Evolutionary conservation across 2,113 vertebrate species (phyloP), one percentile per base, ranked within the genome.

Genomic region (Trichomycterus rosablanca): DNA sequence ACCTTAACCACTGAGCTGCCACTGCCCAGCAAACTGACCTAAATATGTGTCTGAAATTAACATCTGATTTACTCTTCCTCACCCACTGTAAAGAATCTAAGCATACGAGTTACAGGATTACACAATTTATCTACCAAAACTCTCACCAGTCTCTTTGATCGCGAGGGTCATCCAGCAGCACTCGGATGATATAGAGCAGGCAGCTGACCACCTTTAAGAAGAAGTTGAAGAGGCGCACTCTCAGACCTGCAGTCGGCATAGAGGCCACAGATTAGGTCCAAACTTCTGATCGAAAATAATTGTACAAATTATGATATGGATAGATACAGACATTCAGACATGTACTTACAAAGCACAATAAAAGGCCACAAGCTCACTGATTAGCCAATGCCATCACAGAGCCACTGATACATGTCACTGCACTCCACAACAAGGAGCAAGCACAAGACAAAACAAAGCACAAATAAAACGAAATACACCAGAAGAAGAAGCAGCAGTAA

Each of bases 151-250:
- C 83, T 59, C 70, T 78, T 32, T 75, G 73, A 44, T 84, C 83
- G 46, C 77, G 81, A 0, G 87, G 89, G 73, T 90, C 85, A 58
- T 90, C 89, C 70, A 91, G 72, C 15, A 91, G 75, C 42, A 91
- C 89, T 72, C 89, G 75, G 67, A 89, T 73, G n/a, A 91, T 90
- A 75, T 90, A 91, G 26, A 91, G 87, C 67, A 90, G 81, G 71
- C 89, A 90, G 81, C 88, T 91, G 54, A 91, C 79, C 69, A 91
- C 80, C 80, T 91, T 90, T 19, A 91, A 78, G 37, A 87, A 76
- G 75, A 90, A 90, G 77, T 90, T 90, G 74, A 91, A 91, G 79
- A 91, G 86, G 72, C 89, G 83, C 63, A 91, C 88, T 51, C 89
- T 82, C 60, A 91, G 74, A 84, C 89, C 89, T 91, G 85, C 54